Conservation (phyloP, 1,140 invertebrate genomes). For the Asbolus verrucosus region DNA sequence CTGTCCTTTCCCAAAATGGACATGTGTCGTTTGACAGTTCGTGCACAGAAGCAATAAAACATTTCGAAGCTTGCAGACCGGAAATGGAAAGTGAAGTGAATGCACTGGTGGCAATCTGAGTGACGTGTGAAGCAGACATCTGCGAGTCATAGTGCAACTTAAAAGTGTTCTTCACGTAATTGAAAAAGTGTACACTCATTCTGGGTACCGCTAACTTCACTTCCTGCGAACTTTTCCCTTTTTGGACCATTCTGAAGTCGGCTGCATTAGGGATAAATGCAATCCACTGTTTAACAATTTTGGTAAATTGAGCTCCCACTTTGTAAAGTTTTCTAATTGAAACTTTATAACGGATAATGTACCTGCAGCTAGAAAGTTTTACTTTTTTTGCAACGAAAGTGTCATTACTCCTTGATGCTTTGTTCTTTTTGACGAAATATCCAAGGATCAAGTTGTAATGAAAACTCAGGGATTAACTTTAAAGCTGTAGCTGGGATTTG, state of each 20-base stretch:
- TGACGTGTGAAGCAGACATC: slow-evolving; percentile 23
- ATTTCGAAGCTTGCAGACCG: no score
- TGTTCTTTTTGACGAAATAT: no score
- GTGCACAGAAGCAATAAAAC: not conserved
- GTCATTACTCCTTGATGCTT: no score
- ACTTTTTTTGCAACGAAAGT: not conserved
- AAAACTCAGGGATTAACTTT: no score
- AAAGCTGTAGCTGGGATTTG: no score
- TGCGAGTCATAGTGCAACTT: slow-evolving; percentile 11
- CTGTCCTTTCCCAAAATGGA: not conserved
- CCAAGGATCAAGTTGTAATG: no score
- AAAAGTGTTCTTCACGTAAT: slow-evolving; percentile 21
- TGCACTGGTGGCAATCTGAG: not conserved
- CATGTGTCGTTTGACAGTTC: not conserved
- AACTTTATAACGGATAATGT: slow-evolving; percentile 14
- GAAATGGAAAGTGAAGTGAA: not conserved
- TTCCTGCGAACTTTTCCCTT: not conserved
- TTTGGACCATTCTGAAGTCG: not conserved
- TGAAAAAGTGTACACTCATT: no score
- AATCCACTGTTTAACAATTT: slow-evolving; percentile 9
- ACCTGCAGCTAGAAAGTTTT: slow-evolving; percentile 15
- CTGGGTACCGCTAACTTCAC: slow-evolving; percentile 2
- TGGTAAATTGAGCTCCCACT: slow-evolving; percentile 11
- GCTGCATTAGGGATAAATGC: slow-evolving; percentile 3
- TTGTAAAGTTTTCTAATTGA: slow-evolving; percentile 22